Evolutionary conservation across 2,888 invertebrate species (phyloP), one percentile per base, ranked within the genome.

Genomic region (Abrostola tripartita): DNA sequence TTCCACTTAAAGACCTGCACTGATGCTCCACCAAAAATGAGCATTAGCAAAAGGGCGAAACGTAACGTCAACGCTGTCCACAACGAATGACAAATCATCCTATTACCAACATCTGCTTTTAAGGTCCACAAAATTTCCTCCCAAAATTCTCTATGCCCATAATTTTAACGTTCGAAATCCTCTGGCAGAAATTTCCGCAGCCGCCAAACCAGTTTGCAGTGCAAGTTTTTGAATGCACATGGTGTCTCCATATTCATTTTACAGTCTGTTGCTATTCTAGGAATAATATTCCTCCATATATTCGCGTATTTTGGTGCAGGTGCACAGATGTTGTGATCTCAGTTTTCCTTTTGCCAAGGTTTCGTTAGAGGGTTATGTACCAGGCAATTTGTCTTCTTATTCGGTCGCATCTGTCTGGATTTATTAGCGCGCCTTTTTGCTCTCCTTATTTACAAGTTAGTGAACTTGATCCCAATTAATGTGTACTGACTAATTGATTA

Each of bases 181-280:
- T 12, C 62, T 65, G 37, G 40, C 61, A 59, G 37, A 36, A 37
- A 52, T 56, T 64, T 64, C 60, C 50, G 57, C 40, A 68, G 66
- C 59, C 57, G 66, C 76, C 76, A 62, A 65, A 68, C 79, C 79
- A 74, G 69, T 76, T 85, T 84, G 86, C 74, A 63, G 78, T 71
- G 71, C 79, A 85, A 86, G 86, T 88, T 92, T 93, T 92, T 89
- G 91, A 89, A 88, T 88, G 91, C 93, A 92, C 88, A 90, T 93
- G 92, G 88, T 91, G 88, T 90, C 89, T 87, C 86, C 88, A 83
- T 87, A 81, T 92, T 91, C 92, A 92, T 93, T 94, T 93, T 92
- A 92, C 93, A 92, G 93, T 92, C 94, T 92, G 93, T 81, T 92
- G 93, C 94, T 93, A 93, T 94, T 94, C 94, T 93, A 93, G 92